phyloP scores from a whole-genome alignment of 2,113 vertebrate species.

The Entosphenus tridentatus region DNA sequence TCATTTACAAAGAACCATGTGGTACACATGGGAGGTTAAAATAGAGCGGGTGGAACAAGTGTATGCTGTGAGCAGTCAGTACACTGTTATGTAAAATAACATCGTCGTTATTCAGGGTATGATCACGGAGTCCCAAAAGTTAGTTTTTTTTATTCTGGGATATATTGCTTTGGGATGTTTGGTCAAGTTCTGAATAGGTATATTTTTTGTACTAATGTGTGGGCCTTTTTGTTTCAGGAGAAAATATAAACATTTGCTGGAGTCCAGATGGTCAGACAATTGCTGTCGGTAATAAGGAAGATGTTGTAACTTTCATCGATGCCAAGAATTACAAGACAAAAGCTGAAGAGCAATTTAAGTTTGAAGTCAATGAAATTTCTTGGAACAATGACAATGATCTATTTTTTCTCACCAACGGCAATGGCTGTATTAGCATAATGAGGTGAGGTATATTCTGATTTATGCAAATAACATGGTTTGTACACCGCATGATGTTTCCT shows the following conservation, averaged over 20 bases:
- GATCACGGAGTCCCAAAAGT: too few relatives aligned
- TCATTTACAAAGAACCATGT: too few relatives aligned
- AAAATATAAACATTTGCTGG: constrained; percentile 99
- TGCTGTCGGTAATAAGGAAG: constrained; percentile 94
- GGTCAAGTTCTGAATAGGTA: too few relatives aligned
- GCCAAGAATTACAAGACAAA: constrained; percentile 72
- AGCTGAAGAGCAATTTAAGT: constrained; percentile 91
- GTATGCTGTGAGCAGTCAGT: too few relatives aligned
- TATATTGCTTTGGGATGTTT: too few relatives aligned
- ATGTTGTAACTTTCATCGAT: constrained; percentile 94
- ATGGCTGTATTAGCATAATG: constrained; percentile 88
- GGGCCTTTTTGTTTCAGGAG: constrained; percentile 30
- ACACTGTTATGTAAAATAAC: too few relatives aligned
- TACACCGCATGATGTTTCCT: too few relatives aligned
- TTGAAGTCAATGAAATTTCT: constrained; percentile 96
- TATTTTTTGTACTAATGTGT: not conserved
- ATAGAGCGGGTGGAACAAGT: too few relatives aligned
- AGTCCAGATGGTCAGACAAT: constrained; percentile 93
- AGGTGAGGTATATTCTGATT: constrained; percentile 26
- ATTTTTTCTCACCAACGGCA: constrained; percentile 95
- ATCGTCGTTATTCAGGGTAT: too few relatives aligned
- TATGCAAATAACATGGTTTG: too few relatives aligned
- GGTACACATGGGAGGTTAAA: too few relatives aligned
- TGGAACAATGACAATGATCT: constrained; percentile 98
- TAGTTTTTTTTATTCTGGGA: too few relatives aligned